Evolutionary conservation across 2,113 vertebrate species (phyloP), one percentile per base, ranked within the genome.

Genomic region (Ariopsis seemanni): DNA sequence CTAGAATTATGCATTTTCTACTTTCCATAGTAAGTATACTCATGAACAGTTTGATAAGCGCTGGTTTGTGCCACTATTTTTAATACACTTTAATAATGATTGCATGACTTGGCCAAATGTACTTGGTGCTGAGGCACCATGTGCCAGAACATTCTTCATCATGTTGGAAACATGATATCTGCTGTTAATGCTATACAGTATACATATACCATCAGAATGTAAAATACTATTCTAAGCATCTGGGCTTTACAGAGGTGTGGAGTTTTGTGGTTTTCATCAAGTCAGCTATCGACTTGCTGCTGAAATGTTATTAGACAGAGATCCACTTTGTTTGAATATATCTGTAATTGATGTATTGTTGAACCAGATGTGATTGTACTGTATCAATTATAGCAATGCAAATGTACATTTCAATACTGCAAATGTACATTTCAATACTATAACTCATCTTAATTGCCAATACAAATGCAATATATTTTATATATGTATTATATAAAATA

Each of bases 141-240:
- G 52, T 87, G 77, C 52, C 86, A 65, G n/a, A 10, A 25, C n/a
- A 42, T 74, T 50, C 57, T 57, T 14, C 30, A 80, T 53, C 27
- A 65, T 90, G 74, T 57, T 48, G 82, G 79, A 69, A 67, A 84
- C 34, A 22, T 88, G 84, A 86, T 84, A 86, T 20, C 74, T 84
- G 48, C n/a, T 78, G 75, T 60, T 90, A 52, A 48, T 72, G 27
- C 57, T 15, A n/a, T 81, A 27, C 82, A 67, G 89, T 62, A 25
- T 67, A 81, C 75, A 88, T 84, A 86, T 88, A 90, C 67, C 55
- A 88, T 84, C 85, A 81, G 87, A 83, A 86, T 87, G 69, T 71
- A 69, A 74, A 83, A 83, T 83, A 79, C 85, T 84, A 82, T 87
- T 81, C 55, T 7, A 53, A 81, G 82, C 67, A 90, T 83, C 81